phyloP scores from a whole-genome alignment of 2,888 invertebrate species.

The Xylota sylvarum region DNA sequence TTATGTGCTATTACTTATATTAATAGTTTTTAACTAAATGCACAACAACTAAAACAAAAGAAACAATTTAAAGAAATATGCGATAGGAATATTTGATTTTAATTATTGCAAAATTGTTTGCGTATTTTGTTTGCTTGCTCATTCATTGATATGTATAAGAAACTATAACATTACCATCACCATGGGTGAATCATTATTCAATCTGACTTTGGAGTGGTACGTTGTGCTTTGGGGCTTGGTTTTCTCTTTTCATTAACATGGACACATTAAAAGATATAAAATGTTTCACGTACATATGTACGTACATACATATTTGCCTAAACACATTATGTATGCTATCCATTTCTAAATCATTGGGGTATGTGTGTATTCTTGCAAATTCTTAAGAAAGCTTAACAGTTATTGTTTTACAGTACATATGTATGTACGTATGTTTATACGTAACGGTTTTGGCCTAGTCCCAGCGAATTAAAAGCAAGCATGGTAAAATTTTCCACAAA shows the following conservation, averaged over 20 bases:
- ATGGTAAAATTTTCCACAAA: too few species aligned
- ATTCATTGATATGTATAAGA: not conserved
- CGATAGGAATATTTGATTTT: slow-evolving; percentile 41
- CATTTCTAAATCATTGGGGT: not conserved
- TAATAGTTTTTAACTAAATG: slow-evolving; percentile 21
- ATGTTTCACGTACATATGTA: not conserved
- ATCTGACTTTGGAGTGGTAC: not conserved
- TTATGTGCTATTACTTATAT: slow-evolving; percentile 11
- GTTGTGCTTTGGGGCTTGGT: not conserved
- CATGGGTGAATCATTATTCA: slow-evolving; percentile 38
- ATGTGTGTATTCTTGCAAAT: too few species aligned
- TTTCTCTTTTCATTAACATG: slow-evolving; percentile 12
- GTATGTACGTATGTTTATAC: too few species aligned
- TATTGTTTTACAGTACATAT: too few species aligned
- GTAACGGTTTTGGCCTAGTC: too few species aligned
- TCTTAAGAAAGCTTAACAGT: too few species aligned
- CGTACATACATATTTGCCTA: too few species aligned
- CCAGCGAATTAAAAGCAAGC: too few species aligned
- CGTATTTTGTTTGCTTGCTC: slow-evolving; percentile 3
- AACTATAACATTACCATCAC: slow-evolving; percentile 8
- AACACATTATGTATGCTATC: not conserved
- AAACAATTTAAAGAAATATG: slow-evolving; percentile 25
- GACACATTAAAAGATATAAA: not conserved
- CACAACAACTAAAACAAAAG: not conserved
- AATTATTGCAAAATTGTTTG: slow-evolving; percentile 36